These are phyloP conservation scores for Zootermopsis nevadensis DNA, from an alignment of 2,888 invertebrate species.

Conservation along the genomic window DNA sequence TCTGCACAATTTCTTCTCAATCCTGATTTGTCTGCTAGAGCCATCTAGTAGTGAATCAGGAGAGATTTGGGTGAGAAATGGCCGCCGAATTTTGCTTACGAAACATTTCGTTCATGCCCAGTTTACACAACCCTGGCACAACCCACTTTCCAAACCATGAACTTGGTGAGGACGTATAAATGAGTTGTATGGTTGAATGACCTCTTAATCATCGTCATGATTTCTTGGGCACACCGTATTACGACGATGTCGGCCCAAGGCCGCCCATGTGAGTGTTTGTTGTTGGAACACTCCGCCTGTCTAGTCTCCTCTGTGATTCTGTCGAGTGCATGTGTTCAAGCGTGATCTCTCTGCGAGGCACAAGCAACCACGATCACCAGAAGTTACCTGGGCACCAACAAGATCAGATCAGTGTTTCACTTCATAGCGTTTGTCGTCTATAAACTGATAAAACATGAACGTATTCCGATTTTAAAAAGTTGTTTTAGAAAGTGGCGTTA, in stretches of 20 bases:
- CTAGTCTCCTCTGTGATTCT: not conserved
- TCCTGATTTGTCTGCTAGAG: too few species aligned
- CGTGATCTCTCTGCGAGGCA: not conserved
- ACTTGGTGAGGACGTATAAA: not conserved
- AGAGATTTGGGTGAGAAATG: too few species aligned
- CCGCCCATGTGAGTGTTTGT: not conserved
- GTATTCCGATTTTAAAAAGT: not conserved
- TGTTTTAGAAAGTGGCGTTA: not conserved
- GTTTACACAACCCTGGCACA: not conserved
- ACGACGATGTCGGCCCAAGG: not conserved
- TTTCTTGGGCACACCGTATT: not conserved
- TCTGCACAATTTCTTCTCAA: too few species aligned
- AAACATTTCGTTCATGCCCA: too few species aligned
- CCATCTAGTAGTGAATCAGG: too few species aligned
- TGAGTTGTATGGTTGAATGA: not conserved
- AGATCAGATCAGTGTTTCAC: not conserved
- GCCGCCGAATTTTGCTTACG: too few species aligned
- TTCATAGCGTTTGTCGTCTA: not conserved
- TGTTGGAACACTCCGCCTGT: not conserved
- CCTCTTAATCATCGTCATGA: not conserved
- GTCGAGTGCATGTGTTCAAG: not conserved
- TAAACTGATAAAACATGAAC: not conserved
- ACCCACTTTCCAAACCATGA: not conserved
- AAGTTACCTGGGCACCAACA: not conserved
- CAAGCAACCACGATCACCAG: not conserved